These are phyloP conservation scores for Drosophila macrospina DNA, from an alignment of 2,888 invertebrate genomes.

Conservation along the genomic window DNA sequence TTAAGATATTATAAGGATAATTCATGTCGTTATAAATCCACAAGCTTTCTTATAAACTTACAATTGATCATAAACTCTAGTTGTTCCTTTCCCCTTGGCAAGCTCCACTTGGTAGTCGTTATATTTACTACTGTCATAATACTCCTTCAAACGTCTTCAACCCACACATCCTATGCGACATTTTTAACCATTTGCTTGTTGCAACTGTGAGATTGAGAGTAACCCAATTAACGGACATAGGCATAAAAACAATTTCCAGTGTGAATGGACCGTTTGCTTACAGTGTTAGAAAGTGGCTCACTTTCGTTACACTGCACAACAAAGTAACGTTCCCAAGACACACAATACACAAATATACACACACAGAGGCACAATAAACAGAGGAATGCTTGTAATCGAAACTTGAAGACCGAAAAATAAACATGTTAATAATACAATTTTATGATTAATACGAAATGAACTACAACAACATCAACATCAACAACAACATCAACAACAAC, in stretches of 20 bases:
- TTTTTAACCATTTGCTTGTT: constrained; percentile 41
- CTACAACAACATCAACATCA: constrained; percentile 44
- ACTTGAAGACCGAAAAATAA: constrained; percentile 78
- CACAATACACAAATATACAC: constrained; percentile 18
- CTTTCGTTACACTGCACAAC: constrained; percentile 71
- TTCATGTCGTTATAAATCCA: not conserved
- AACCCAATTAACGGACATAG: constrained; percentile 66
- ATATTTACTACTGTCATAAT: constrained; percentile 53
- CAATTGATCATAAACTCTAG: constrained; percentile 2
- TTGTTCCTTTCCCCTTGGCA: not conserved
- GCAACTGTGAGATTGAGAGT: constrained; percentile 39
- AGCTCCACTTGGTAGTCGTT: constrained; percentile 26
- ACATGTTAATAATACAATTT: constrained; percentile 81
- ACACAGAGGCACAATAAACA: constrained; percentile 40
- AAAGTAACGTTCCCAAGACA: constrained; percentile 60
- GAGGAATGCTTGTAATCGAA: constrained; percentile 78
- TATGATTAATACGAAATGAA: constrained; percentile 80
- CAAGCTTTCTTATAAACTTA: not conserved
- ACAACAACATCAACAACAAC: constrained; percentile 70
- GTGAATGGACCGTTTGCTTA: constrained; percentile 40
- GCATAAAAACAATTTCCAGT: constrained; percentile 51
- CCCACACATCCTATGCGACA: constrained; percentile 51
- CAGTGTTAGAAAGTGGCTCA: constrained; percentile 76
- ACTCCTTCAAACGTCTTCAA: not conserved
- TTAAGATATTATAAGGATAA: not conserved